Percentiles rank a stretch among this genome's conserved stretches.
These are phyloP conservation scores for Echinarachnius parma DNA, from an alignment of 53 echinoderm and acorn worm species.

Conservation along the genomic window DNA sequence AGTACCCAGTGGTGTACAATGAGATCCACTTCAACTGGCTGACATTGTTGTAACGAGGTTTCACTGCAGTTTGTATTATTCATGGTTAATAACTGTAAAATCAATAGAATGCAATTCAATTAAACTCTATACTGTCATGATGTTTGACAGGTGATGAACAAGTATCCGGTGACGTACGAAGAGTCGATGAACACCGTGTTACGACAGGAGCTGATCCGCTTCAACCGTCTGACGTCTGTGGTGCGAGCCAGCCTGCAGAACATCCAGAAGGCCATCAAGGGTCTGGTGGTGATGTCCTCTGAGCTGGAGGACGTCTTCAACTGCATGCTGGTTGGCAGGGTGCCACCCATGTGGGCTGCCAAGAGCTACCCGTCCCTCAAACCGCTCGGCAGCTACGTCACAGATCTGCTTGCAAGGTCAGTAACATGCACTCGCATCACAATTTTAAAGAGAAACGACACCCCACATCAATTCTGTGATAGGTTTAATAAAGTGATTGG, in stretches of 20 bases:
- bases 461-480: no score
- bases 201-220: slow-evolving; percentile 92
- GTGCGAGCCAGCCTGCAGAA: slow-evolving; percentile 86
- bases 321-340: slow-evolving; percentile 91
- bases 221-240: slow-evolving; percentile 87
- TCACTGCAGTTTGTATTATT: no score
- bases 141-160: slow-evolving; percentile 87
- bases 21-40: no score
- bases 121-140: no score
- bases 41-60: no score
- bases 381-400: slow-evolving; percentile 85
- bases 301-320: slow-evolving; percentile 98
- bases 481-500: no score
- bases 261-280: slow-evolving; percentile 98
- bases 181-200: slow-evolving; percentile 99
- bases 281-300: slow-evolving; percentile 98
- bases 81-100: no score
- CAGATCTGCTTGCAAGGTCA: slow-evolving; percentile 93
- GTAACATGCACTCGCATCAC: background rate
- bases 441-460: no score
- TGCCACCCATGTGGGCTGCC: slow-evolving; percentile 95
- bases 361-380: slow-evolving; percentile 98
- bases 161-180: slow-evolving; percentile 83
- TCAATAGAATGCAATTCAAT: no score
- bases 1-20: no score